Percentiles rank a stretch among this genome's conserved stretches.
phyloP scores from a whole-genome alignment of 2,797 vertebrate genomes.

The Octomys mimax region DNA sequence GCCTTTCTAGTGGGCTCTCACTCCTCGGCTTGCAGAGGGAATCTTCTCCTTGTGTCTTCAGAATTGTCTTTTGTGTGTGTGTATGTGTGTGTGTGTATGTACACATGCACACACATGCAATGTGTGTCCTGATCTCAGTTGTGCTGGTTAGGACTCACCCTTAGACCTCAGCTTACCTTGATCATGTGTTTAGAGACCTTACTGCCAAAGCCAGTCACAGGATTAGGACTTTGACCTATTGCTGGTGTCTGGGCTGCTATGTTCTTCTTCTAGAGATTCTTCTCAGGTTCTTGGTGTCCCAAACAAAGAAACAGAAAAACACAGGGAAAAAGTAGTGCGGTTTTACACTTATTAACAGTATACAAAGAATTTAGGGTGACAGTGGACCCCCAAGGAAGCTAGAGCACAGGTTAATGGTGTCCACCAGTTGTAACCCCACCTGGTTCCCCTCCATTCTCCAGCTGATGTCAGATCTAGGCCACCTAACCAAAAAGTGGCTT shows the following conservation, averaged over 20 bases:
- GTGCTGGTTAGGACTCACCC: not conserved
- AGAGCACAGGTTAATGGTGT: not conserved
- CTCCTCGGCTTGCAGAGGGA: not conserved
- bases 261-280: not conserved
- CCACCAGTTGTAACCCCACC: not conserved
- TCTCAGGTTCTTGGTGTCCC: not conserved
- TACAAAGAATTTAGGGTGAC: not conserved
- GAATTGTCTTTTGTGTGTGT: not conserved
- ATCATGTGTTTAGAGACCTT: not conserved
- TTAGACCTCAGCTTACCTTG: not conserved
- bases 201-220: not conserved
- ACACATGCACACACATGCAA: no score
- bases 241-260: not conserved
- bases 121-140: no score
- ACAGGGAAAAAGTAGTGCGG: not conserved
- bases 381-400: not conserved
- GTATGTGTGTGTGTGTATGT: no score
- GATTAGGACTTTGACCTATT: not conserved
- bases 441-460: not conserved
- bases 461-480: not conserved
- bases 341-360: not conserved
- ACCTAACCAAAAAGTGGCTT: not conserved
- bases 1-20: not conserved
- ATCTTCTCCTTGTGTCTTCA: not conserved
- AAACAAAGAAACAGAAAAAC: not conserved